Evolutionary conservation across 2,888 invertebrate genomes (phyloP).

Genomic region (Halictus ligatus): DNA sequence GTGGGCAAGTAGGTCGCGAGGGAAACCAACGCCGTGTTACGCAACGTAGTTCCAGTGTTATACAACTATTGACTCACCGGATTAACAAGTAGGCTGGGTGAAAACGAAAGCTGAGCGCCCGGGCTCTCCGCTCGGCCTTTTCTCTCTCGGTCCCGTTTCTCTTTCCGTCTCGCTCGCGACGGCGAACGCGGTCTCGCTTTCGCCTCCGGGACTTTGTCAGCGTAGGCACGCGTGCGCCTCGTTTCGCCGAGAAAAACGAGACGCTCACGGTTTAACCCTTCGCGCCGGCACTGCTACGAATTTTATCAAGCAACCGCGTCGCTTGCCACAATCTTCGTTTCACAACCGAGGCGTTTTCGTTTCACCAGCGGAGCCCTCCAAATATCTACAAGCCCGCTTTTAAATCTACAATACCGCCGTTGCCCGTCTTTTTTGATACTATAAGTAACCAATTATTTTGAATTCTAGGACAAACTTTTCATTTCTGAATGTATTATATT

Average conservation of each 20-base stretch:
- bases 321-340: neutral
- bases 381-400: neutral
- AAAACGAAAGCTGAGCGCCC: slow-evolving; percentile 83
- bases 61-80: slow-evolving; percentile 84
- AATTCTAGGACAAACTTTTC: too few species aligned
- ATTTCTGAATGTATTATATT: too few species aligned
- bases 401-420: neutral
- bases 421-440: too few species aligned
- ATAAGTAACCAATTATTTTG: too few species aligned
- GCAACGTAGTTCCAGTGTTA: slow-evolving; percentile 83
- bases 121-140: slow-evolving; percentile 54
- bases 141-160: slow-evolving; percentile 61
- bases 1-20: slow-evolving; percentile 84
- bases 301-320: neutral
- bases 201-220: slow-evolving; percentile 49
- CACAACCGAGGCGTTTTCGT: neutral
- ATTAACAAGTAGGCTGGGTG: slow-evolving; percentile 84
- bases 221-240: slow-evolving; percentile 40
- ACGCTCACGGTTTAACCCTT: neutral
- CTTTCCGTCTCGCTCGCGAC: slow-evolving; percentile 43
- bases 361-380: neutral
- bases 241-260: slow-evolving; percentile 45
- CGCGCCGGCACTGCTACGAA: neutral
- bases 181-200: slow-evolving; percentile 42
- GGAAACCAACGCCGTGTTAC: slow-evolving; percentile 81